A percentile compares a stretch with the other conserved stretches of the same genome.
These are phyloP conservation scores for Antennarius maculatus DNA, from an alignment of 2,797 vertebrate species.

Conservation along the genomic window DNA sequence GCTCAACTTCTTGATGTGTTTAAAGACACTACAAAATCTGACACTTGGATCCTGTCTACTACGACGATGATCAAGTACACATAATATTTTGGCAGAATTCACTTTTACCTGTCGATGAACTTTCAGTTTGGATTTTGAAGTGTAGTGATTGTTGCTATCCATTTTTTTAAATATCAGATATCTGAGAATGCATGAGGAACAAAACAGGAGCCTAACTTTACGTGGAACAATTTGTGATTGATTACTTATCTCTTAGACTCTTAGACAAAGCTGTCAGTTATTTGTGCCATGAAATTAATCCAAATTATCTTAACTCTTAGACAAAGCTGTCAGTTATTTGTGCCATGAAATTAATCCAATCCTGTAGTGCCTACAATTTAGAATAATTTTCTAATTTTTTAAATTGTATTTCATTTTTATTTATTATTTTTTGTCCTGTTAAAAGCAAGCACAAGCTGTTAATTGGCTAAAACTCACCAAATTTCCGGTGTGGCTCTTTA, in stretches of 20 bases:
- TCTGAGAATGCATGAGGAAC: not conserved
- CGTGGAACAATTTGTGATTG: not conserved
- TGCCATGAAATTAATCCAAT: not conserved
- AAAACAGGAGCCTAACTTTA: not conserved
- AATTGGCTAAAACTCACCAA: conserved; percentile 9
- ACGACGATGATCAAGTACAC: not conserved
- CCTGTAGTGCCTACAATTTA: no score
- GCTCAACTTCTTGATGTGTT: not conserved
- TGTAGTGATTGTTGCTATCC: not conserved
- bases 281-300: not conserved
- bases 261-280: not conserved
- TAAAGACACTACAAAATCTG: not conserved
- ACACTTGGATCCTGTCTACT: not conserved
- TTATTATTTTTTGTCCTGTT: no score
- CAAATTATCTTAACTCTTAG: not conserved
- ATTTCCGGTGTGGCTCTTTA: not conserved
- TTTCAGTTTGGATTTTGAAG: conserved; percentile 4
- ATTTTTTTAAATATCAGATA: not conserved
- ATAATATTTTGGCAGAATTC: not conserved
- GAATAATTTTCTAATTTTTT: no score
- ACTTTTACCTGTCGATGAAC: not conserved
- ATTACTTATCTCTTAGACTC: not conserved
- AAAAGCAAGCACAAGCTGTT: not conserved
- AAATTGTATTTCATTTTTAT: no score
- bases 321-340: not conserved